Evolutionary conservation across 1,140 invertebrate species (phyloP).

Genomic region (Telenomus remus): DNA sequence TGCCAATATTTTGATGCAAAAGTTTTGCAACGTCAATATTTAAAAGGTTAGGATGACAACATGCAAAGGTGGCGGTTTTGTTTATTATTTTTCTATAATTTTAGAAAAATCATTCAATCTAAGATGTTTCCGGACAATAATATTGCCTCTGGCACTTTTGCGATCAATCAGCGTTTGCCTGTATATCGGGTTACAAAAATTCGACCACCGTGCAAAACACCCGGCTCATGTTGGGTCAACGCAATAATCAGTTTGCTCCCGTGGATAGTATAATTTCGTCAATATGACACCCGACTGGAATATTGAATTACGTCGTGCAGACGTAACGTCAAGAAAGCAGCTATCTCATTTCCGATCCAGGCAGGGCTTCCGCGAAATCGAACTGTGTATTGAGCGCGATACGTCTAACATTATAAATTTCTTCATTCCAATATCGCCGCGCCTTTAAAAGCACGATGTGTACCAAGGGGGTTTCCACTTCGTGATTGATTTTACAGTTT

Average conservation of each 20-base stretch:
- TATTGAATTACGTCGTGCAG: slow-evolving; percentile 35
- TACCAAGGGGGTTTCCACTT: slow-evolving; percentile 5
- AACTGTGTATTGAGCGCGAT: slow-evolving; percentile 37
- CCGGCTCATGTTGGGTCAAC: slow-evolving; percentile 13
- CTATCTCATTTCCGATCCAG: slow-evolving; percentile 50
- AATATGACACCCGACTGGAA: slow-evolving; percentile 31
- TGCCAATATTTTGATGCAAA: too few relatives aligned
- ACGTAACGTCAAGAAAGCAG: slow-evolving; percentile 34
- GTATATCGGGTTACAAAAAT: background rate
- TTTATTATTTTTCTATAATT: too few relatives aligned
- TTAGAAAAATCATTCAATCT: too few relatives aligned
- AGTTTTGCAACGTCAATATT: too few relatives aligned
- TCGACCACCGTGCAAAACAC: too few relatives aligned
- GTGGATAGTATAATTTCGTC: slow-evolving; percentile 32
- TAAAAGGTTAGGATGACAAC: too few relatives aligned
- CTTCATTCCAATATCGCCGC: slow-evolving; percentile 30
- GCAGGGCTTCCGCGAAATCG: slow-evolving; percentile 40
- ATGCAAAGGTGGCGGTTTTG: too few relatives aligned
- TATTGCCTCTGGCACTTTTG: too few relatives aligned
- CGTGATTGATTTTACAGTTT: background rate
- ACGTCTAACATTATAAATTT: slow-evolving; percentile 30
- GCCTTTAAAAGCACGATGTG: slow-evolving; percentile 22
- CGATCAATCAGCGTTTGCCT: too few relatives aligned
- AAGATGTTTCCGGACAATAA: too few relatives aligned
- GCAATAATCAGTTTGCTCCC: slow-evolving; percentile 20